Percentiles rank a stretch among this genome's conserved stretches.
Conservation (phyloP, 1,140 invertebrate species). For the Megalonaias nervosa region DNA sequence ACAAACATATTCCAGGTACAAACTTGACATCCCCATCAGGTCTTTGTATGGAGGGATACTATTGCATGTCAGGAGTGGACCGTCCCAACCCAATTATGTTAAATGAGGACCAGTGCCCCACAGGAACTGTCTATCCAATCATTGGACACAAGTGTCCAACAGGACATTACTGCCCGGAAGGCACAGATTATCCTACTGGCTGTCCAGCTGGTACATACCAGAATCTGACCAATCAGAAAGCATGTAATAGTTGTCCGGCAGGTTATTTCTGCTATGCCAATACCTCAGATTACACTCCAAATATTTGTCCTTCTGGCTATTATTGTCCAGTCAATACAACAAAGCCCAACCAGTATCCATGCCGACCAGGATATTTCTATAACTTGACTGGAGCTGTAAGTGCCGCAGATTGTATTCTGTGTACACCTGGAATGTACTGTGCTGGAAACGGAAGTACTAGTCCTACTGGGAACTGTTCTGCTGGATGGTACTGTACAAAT, state of each 20-base stretch:
- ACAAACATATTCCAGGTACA: conserved; percentile 44
- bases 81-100: conserved; percentile 60
- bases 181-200: conserved; percentile 62
- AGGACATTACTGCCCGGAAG: conserved; percentile 65
- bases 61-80: conserved; percentile 61
- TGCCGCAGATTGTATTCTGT: conserved; percentile 49
- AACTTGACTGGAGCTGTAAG: conserved; percentile 39
- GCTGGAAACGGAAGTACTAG: conserved; percentile 58
- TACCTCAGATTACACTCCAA: conserved; percentile 59
- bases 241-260: conserved; percentile 63
- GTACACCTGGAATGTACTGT: conserved; percentile 64
- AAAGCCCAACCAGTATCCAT: conserved; percentile 53
- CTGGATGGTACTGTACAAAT: conserved; percentile 67
- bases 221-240: conserved; percentile 57
- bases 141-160: conserved; percentile 64
- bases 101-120: conserved; percentile 61
- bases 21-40: conserved; percentile 63
- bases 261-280: conserved; percentile 64
- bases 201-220: conserved; percentile 66
- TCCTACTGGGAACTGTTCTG: conserved; percentile 59
- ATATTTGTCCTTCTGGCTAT: conserved; percentile 62
- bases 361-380: conserved; percentile 63
- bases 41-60: conserved; percentile 57
- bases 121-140: conserved; percentile 61
- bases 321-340: conserved; percentile 62